These are phyloP conservation scores for Tethya wilhelma DNA, from an alignment of 37 sponge, comb jelly and placozoan genomes.

Conservation along the genomic window DNA sequence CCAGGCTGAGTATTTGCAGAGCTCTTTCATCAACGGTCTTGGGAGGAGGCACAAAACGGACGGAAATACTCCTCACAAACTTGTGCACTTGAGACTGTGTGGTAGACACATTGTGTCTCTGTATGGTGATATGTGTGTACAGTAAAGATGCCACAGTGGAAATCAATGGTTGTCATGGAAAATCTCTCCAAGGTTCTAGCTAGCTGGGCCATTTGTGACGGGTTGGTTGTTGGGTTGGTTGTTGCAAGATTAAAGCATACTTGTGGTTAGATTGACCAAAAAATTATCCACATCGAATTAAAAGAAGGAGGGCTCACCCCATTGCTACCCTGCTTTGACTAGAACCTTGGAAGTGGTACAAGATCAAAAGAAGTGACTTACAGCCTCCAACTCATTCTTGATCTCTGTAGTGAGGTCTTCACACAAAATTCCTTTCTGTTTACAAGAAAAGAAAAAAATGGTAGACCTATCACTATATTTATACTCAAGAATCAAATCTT, in stretches of 20 bases:
- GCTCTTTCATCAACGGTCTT: constrained; percentile 22
- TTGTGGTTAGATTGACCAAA: too few species aligned
- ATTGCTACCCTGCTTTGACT: too few species aligned
- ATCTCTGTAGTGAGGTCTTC: constrained; percentile 35
- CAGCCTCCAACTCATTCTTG: background rate
- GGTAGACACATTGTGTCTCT: too few species aligned
- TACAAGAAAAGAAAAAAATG: background rate
- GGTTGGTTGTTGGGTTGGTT: too few species aligned
- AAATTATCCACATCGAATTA: too few species aligned
- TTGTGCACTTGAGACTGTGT: constrained; percentile 15
- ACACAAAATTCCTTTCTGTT: constrained; percentile 22
- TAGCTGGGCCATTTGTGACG: too few species aligned
- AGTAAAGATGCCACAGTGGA: too few species aligned
- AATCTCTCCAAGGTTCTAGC: too few species aligned
- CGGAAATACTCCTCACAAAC: constrained; percentile 18
- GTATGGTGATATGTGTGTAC: too few species aligned
- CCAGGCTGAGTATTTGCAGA: constrained; percentile 31
- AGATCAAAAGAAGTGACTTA: constrained; percentile 10
- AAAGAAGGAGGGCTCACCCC: too few species aligned
- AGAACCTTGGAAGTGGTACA: background rate
- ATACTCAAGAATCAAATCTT: background rate
- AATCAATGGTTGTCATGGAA: too few species aligned
- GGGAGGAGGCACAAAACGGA: background rate
- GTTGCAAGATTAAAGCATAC: too few species aligned
- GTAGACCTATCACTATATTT: background rate